Base-by-base conservation (phyloP, 2,888 invertebrate species). In the Amiota communis region DNA sequence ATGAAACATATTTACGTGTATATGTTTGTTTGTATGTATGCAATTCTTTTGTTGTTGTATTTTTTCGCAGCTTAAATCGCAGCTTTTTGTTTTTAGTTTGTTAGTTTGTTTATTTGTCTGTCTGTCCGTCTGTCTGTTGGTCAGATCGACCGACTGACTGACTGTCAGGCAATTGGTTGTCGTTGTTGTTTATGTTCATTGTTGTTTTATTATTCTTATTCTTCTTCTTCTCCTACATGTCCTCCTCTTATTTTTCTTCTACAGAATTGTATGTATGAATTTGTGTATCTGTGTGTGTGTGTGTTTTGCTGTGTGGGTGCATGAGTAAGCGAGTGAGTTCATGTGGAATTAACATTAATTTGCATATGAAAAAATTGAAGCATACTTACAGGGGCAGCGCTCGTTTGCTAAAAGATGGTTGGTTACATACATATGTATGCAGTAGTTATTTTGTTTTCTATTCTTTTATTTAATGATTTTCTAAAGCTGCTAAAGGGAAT, bases 71-170 rank as follows among this genome's bases (percentile, higher is more conserved):
- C 48, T 51, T 51, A 17, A 36, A 36, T 65, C 17, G 47, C 64
- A 48, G 47, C 48, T 65, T 47, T 76, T 77, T 71, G 72, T 77
- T 74, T 51, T 49, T 74, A 63, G 51, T 64, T 68, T 57, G 70
- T 75, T 71, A 63, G 23, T 53, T 77, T 53, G 75, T 78, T 76
- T 61, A 72, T 79, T 71, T 73, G 72, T 59, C 3, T 23, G 3
- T 23, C 23, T 69, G 57, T 47, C 74, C 72, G 78, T 83, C 56
- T 76, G 77, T 84, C 82, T 51, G 72, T 76, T 72, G 74, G 75
- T 80, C 84, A 74, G n/a, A 36, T 6, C 36, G 36, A 36, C 36
- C 6, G 36, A 36, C 36, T 36, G 36, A 74, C 77, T 84, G 81
- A 6, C 36, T 36, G 36, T 6, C 36, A 36, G 36, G 36, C 76